Percentiles rank a stretch among this genome's conserved stretches.
Evolutionary conservation across 1,140 invertebrate species (phyloP).

Genomic region (Cylas formicarius): DNA sequence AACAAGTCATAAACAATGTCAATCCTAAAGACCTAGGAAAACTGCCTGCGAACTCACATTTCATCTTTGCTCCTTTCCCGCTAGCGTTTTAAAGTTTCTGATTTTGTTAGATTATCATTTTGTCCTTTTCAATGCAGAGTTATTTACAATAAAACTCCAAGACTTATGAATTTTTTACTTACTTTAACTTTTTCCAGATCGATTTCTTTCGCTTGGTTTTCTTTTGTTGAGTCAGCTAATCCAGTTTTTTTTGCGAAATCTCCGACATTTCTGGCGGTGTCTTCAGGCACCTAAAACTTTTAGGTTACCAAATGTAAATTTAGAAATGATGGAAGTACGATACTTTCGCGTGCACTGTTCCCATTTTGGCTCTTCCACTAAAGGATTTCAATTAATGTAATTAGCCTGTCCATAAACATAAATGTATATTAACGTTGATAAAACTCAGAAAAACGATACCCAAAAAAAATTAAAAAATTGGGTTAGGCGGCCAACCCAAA

Average conservation of each 20-base stretch:
- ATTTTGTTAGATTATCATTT: too few relatives aligned
- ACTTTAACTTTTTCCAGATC: conserved; percentile 23
- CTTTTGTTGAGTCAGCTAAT: conserved; percentile 4
- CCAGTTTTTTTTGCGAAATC: conserved; percentile 16
- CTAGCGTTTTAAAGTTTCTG: not conserved
- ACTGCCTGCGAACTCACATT: not conserved
- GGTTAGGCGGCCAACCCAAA: not conserved
- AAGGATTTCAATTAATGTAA: not conserved
- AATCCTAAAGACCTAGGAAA: not conserved
- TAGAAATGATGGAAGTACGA: conserved; percentile 5
- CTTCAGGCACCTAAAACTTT: conserved; percentile 18
- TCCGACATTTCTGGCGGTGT: conserved; percentile 16
- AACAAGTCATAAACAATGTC: not conserved
- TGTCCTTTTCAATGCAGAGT: not conserved
- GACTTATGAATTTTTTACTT: conserved; percentile 2
- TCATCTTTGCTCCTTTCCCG: not conserved
- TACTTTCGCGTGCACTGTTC: conserved; percentile 24
- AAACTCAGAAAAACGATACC: not conserved
- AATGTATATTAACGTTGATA: not conserved
- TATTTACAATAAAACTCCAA: not conserved
- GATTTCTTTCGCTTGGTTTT: conserved; percentile 17
- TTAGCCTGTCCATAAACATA: not conserved
- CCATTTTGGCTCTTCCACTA: conserved; percentile 15
- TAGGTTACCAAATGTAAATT: conserved; percentile 18
- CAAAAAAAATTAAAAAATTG: conserved; percentile 6